These are phyloP conservation scores for Hylyphantes graminicola DNA, from an alignment of 1,140 invertebrate genomes.

Conservation along the genomic window DNA sequence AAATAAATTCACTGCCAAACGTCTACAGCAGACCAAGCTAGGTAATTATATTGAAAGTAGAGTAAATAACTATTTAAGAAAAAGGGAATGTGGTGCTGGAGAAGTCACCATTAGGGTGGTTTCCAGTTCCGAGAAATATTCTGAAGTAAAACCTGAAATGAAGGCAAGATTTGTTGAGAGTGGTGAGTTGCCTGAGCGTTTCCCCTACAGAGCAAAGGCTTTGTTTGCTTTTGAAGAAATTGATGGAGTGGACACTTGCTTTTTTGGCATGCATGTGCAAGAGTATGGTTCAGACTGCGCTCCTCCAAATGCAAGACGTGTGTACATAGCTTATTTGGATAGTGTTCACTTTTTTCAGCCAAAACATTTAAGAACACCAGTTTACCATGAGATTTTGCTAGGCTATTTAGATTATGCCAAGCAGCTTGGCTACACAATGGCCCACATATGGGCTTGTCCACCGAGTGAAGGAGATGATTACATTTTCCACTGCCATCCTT, in stretches of 20 bases:
- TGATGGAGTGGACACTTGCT: conserved; percentile 73
- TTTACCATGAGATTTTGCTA: conserved; percentile 98
- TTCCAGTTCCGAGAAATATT: conserved; percentile 95
- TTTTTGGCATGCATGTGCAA: conserved; percentile 75
- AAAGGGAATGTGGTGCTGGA: conserved; percentile 95
- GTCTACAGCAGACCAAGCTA: conserved; percentile 89
- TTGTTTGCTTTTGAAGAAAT: conserved; percentile 75
- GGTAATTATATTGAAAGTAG: conserved; percentile 97
- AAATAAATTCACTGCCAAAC: conserved; percentile 96
- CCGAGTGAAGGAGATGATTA: conserved; percentile 99
- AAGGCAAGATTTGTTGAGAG: conserved; percentile 67
- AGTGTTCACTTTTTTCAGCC: conserved; percentile 99
- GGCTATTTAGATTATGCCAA: conserved; percentile 99
- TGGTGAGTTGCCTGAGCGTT: conserved; percentile 46
- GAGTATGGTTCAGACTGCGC: conserved; percentile 71
- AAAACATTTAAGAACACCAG: conserved; percentile 92
- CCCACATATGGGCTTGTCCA: conserved; percentile 99
- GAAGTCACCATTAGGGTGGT: conserved; percentile 98
- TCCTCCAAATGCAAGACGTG: conserved; percentile 72
- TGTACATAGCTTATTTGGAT: conserved; percentile 99
- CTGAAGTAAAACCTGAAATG: conserved; percentile 99
- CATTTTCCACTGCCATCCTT: conserved; percentile 99
- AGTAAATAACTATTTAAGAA: conserved; percentile 97
- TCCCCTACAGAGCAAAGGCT: conserved; percentile 72
- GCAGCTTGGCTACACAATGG: conserved; percentile 97